Percentiles rank a stretch among this genome's conserved stretches.
These are phyloP conservation scores for Stenolophus ochropezus DNA, from an alignment of 2,888 invertebrate genomes.

Conservation along the genomic window DNA sequence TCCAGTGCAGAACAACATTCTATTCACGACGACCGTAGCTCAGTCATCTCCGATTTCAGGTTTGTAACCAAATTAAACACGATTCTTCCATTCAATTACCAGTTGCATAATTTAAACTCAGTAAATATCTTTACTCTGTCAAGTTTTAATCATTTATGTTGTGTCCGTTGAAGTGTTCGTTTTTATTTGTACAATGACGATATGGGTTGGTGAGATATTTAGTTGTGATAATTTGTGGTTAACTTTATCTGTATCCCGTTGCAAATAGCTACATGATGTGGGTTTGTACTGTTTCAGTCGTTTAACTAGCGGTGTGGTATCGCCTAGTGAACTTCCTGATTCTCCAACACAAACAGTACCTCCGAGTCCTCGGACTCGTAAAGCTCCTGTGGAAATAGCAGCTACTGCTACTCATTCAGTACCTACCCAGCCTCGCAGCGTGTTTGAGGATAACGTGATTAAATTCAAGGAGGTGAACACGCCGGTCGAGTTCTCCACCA, in stretches of 20 bases:
- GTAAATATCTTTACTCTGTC: not conserved
- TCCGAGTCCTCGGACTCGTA: conserved; percentile 77
- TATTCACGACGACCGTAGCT: conserved; percentile 88
- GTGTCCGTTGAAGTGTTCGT: not conserved
- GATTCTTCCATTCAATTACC: conserved; percentile 16
- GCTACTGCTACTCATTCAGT: conserved; percentile 13
- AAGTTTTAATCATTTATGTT: conserved; percentile 1
- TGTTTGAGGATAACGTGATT: conserved; percentile 86
- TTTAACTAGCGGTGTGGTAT: conserved; percentile 91
- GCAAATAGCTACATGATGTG: not conserved
- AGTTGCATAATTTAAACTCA: too few relatives aligned
- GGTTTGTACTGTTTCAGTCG: conserved; percentile 76
- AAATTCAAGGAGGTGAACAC: conserved; percentile 91
- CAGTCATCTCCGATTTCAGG: conserved; percentile 91
- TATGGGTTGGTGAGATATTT: conserved; percentile 39
- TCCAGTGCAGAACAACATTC: conserved; percentile 90
- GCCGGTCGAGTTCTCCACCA: conserved; percentile 88
- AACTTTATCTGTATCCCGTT: not conserved
- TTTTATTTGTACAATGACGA: conserved; percentile 5
- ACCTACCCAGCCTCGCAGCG: conserved; percentile 73
- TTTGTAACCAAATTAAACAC: conserved; percentile 67
- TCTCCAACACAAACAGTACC: conserved; percentile 92
- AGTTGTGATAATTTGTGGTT: conserved; percentile 24
- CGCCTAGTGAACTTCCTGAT: conserved; percentile 95
- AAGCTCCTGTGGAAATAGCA: conserved; percentile 65